Conservation (phyloP, 2,888 invertebrate genomes). For the Chrysomela aeneicollis region DNA sequence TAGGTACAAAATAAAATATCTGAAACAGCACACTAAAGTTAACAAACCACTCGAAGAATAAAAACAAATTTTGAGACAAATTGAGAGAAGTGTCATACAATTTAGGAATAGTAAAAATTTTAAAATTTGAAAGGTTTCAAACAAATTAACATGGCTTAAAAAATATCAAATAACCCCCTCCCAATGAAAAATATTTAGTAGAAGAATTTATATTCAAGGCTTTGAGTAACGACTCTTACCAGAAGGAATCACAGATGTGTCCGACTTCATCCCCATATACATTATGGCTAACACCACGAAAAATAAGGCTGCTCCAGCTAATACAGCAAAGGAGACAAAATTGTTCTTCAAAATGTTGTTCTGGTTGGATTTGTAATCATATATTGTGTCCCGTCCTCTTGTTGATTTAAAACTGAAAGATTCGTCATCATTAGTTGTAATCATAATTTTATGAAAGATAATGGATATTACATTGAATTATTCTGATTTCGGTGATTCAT, state of each 20-base stretch:
- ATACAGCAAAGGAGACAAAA: constrained; percentile 70
- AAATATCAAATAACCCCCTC: no score
- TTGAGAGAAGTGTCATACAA: background rate
- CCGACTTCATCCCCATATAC: constrained; percentile 73
- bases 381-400: constrained; percentile 50
- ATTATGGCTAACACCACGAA: constrained; percentile 72
- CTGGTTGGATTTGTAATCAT: constrained; percentile 55
- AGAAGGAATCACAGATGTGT: constrained; percentile 66
- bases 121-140: background rate
- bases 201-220: constrained; percentile 20
- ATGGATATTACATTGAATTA: no score
- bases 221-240: constrained; percentile 58
- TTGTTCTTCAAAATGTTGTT: constrained; percentile 68
- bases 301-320: constrained; percentile 70
- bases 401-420: constrained; percentile 44
- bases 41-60: constrained; percentile 30
- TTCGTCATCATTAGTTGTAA: background rate
- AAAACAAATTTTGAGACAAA: constrained; percentile 15
- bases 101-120: background rate
- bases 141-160: no score
- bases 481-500: no score
- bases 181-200: no score
- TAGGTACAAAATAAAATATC: constrained; percentile 36
- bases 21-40: constrained; percentile 29
- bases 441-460: background rate